Evolutionary conservation across 2,888 invertebrate species (phyloP), one percentile per base, ranked within the genome.

Genomic region (Drosophila mercatorum): DNA sequence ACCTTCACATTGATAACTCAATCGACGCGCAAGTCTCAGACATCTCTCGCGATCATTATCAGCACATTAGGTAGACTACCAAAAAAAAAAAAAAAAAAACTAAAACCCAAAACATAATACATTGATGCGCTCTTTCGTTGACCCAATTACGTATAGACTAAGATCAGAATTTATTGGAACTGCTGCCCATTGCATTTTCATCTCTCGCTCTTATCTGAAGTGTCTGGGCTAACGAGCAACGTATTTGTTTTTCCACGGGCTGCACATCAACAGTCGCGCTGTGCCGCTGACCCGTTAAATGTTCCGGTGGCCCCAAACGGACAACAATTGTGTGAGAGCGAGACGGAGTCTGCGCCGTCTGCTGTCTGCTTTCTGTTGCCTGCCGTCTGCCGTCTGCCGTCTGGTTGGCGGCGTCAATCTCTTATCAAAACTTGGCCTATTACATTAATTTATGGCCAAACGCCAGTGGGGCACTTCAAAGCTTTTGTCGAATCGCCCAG

Each of bases 361-460:
- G 17, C 31, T 11, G 53, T 5, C 28, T 28, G 28, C 28, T 28
- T 28, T 5, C 31, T 34, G 31, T 34, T 34, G 31, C 7, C 14
- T 64, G 58, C 69, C 69, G 80, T 68, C 77, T 75, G 72, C 17
- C 17, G 12, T 14, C 22, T 64, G 59, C 75, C 79, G 80, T 68
- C 77, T 75, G 72, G 38, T 17, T 44, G 70, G 60, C 81, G 83
- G 87, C 84, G 89, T 84, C 89, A 84, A 81, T 73, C 87, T 82
- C 81, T 86, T 89, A 86, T 86, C 88, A 89, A 85, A 84, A 89
- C 59, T 71, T 80, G 70, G 85, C 82, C 88, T 86, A 89, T 88
- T 84, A 85, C 83, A 89, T 83, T 88, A 89, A 89, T 89, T 86
- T 89, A 86, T 89, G 55, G 77, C 74, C 88, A 68, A 71, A 61